These are phyloP conservation scores for Odontothrips loti DNA, from an alignment of 2,888 invertebrate genomes.

Conservation along the genomic window DNA sequence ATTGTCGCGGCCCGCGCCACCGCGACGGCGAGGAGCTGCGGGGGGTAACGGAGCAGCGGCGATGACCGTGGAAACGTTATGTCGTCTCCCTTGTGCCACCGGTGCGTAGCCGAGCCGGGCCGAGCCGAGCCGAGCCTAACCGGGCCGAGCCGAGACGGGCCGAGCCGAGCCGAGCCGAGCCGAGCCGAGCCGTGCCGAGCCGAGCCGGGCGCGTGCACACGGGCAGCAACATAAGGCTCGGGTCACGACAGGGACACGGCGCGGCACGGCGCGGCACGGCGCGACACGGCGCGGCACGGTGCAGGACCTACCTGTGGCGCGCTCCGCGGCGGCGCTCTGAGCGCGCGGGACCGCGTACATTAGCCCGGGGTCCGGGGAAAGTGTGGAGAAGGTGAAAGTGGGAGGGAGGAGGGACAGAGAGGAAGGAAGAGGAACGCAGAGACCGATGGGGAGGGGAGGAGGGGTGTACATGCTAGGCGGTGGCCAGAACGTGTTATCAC, in stretches of 20 bases:
- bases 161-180: background rate
- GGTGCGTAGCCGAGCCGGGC: background rate
- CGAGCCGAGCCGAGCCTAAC: background rate
- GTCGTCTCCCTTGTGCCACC: no score
- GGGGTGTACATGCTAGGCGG: background rate
- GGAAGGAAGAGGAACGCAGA: background rate
- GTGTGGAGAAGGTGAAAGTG: constrained; percentile 1
- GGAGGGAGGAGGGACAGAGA: background rate
- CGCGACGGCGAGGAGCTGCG: no score
- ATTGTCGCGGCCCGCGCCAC: no score
- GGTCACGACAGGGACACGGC: background rate
- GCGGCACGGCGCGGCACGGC: background rate
- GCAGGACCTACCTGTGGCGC: background rate
- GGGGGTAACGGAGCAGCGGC: no score
- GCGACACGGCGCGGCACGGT: background rate
- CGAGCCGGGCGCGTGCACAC: background rate
- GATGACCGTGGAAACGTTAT: no score
- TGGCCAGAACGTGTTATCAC: background rate
- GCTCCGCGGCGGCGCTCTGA: background rate
- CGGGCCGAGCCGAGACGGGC: background rate
- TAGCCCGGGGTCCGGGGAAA: background rate
- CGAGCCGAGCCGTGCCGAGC: background rate
- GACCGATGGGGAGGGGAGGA: background rate
- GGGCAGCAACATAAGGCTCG: background rate
- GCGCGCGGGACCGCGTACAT: background rate